Percentiles rank a stretch among this genome's conserved stretches.
These are phyloP conservation scores for Scolopax rusticola DNA, from an alignment of 2,797 vertebrate species.

Conservation along the genomic window DNA sequence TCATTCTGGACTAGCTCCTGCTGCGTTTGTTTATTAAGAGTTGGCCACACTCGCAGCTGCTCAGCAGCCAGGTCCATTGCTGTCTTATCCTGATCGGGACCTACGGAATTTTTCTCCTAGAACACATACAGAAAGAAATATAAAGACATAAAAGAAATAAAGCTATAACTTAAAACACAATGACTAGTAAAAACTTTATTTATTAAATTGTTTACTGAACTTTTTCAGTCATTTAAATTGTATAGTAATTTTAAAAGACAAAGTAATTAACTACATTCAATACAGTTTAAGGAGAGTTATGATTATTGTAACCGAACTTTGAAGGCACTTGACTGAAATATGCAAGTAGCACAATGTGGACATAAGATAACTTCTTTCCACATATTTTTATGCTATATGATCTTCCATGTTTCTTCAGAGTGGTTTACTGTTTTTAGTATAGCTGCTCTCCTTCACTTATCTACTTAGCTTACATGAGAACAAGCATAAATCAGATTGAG, in stretches of 20 bases:
- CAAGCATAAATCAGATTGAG: not conserved
- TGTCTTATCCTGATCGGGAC: conserved; percentile 84
- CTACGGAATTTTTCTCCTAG: conserved; percentile 77
- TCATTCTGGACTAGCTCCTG: conserved; percentile 94
- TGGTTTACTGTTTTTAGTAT: not conserved
- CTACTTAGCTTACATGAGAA: not conserved
- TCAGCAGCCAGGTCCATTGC: conserved; percentile 98
- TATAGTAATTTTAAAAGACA: not conserved
- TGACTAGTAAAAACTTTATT: not conserved
- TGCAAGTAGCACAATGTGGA: not conserved
- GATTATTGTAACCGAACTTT: not conserved
- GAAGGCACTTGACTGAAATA: not conserved
- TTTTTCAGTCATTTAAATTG: not conserved
- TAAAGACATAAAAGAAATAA: not conserved
- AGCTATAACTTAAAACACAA: not conserved
- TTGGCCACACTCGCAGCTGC: conserved; percentile 91
- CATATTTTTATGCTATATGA: not conserved
- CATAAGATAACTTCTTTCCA: not conserved
- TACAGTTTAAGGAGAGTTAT: not conserved
- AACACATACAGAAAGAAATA: not conserved
- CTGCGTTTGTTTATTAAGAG: conserved; percentile 89
- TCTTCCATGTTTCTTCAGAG: not conserved
- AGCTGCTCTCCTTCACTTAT: not conserved
- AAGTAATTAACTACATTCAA: not conserved
- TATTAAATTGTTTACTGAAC: not conserved